A percentile compares a stretch with the other conserved stretches of the same genome.
Evolutionary conservation across 1,140 invertebrate species (phyloP).

Genomic region (Notospermus geniculatus): DNA sequence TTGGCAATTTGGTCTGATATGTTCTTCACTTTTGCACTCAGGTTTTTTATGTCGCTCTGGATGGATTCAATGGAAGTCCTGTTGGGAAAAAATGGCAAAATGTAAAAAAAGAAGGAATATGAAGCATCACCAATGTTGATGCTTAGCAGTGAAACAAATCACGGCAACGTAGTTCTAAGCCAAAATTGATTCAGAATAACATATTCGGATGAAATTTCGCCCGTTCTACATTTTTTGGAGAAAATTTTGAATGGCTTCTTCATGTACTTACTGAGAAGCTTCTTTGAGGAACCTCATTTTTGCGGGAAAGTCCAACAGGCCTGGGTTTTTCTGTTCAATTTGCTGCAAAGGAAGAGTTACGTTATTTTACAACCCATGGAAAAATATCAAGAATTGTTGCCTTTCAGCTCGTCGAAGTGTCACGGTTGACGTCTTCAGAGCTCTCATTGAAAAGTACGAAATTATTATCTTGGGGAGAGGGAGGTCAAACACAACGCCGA

Average conservation of each 20-base stretch:
- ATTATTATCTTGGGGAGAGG: too few species aligned
- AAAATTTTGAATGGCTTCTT: background rate
- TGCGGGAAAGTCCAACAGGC: conserved; percentile 41
- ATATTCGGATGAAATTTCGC: background rate
- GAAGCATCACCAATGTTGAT: background rate
- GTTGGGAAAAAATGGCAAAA: conserved; percentile 16
- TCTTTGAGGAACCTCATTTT: conserved; percentile 52
- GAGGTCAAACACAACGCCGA: too few species aligned
- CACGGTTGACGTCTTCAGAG: too few species aligned
- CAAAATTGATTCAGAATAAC: too few species aligned
- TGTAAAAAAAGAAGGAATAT: background rate
- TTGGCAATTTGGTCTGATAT: conserved; percentile 38
- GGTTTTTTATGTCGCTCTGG: conserved; percentile 35
- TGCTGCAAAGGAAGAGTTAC: background rate
- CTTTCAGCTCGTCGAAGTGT: too few species aligned
- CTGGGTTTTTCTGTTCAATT: conserved; percentile 37
- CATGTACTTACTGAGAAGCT: conserved; percentile 46
- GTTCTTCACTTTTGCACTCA: conserved; percentile 38
- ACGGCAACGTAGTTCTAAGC: background rate
- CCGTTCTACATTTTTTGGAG: background rate
- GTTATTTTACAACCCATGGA: too few species aligned
- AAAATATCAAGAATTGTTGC: too few species aligned
- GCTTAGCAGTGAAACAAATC: background rate
- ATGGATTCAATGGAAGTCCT: conserved; percentile 48
- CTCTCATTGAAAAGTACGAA: too few species aligned